A percentile compares a stretch with the other conserved stretches of the same genome.
Conservation (phyloP, 2,113 vertebrate species). For the Mirza zaza region DNA sequence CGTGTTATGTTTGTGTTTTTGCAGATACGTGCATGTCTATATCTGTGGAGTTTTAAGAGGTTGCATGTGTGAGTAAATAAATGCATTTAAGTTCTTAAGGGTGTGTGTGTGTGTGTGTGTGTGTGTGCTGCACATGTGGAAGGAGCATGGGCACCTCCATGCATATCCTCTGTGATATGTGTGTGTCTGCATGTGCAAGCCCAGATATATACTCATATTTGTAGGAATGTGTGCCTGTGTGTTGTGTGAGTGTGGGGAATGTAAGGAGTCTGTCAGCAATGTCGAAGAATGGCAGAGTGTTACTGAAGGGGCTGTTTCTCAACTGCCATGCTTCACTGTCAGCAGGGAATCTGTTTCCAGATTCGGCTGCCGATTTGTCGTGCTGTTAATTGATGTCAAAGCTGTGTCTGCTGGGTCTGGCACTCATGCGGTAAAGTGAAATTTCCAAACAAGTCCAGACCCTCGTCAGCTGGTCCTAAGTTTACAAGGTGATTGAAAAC, state of each 20-base stretch:
- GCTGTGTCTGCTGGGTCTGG: slow-evolving; percentile 8
- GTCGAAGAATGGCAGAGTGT: background rate
- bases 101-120: too few species aligned
- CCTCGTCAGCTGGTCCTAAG: background rate
- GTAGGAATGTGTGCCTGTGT: background rate
- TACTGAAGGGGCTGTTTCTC: background rate
- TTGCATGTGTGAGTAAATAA: background rate
- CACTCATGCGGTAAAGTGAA: background rate
- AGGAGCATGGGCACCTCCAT: rapidly evolving
- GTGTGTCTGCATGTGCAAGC: background rate
- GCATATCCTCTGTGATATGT: background rate
- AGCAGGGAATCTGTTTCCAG: background rate
- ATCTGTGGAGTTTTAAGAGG: background rate
- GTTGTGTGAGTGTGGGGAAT: background rate
- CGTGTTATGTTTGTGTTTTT: background rate
- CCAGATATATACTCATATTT: background rate
- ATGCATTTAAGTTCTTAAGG: background rate
- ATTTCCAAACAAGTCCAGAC: slow-evolving; percentile 47
- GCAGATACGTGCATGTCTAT: too few species aligned
- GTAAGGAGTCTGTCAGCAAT: background rate
- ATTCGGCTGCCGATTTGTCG: background rate
- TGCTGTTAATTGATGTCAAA: slow-evolving; percentile 64
- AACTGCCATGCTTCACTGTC: background rate
- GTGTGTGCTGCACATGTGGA: too few species aligned
- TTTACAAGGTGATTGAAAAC: background rate